Base-by-base conservation (phyloP, 2,888 invertebrate species). In the Xestia sexstrigata region DNA sequence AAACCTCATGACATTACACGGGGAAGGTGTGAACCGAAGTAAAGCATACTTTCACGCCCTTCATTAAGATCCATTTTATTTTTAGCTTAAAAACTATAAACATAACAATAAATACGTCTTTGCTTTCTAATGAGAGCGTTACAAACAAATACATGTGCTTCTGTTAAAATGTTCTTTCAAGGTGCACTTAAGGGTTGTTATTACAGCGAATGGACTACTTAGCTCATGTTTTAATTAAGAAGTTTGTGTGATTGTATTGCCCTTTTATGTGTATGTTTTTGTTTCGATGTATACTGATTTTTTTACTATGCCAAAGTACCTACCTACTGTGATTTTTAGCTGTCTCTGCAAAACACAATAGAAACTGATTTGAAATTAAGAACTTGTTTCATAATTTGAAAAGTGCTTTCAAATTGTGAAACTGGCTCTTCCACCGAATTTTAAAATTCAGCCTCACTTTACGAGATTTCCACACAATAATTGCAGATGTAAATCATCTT, bases 21-120 rank as follows among this genome's bases (percentile, higher is more conserved):
- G 94, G 93, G 89, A 93, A 95, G 91, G 96, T 96, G 96, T 93
- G 93, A 95, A 93, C 89, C 89, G 94, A 96, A 89, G 92, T 87
- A 91, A 93, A 92, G 91, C 96, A 95, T 85, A 90, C 91, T 88
- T 91, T 90, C 89, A 89, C 92, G 90, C 93, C 93, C 94, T 92
- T 92, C 93, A 90, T 92, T 93, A 90, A 85, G 78, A 79, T 67
- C 75, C 73, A 76, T 84, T 91, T 92, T 94, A 95, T 95, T 95
- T 95, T 94, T 94, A 93, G 92, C 88, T 87, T 89, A 88, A 92
- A 92, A 91, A 90, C 91, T 91, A 87, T 92, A 93, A 94, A 94
- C 90, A 90, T 89, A 92, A 93, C 89, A 93, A 93, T 93, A 93
- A 93, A 93, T 92, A 91, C 90, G 88, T 92, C 91, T 91, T 90